Base-by-base conservation (phyloP, 2,888 invertebrate genomes). In the Dascillus cervinus region DNA sequence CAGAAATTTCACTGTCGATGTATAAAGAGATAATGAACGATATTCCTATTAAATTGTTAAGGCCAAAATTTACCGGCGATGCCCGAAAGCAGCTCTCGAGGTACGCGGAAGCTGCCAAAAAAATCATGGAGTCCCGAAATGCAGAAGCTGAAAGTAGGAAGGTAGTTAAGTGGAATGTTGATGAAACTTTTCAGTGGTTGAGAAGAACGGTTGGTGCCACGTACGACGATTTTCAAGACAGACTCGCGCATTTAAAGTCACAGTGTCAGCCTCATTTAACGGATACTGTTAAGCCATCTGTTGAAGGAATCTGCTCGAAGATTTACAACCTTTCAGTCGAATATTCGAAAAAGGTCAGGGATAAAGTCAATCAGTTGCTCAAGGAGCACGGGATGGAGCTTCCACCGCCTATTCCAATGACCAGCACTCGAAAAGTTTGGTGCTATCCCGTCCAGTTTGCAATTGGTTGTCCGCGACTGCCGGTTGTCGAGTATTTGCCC, bases 21-120 rank as follows among this genome's bases (percentile, higher is more conserved):
- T 92, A 92, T 66, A 81, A 90, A 44, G 96, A 96, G 69, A 91
- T 96, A 30, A 94, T 96, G 91, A 89, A 92, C 65, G 95, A 96
- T 66, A 91, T 97, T 58, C 96, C 96, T 5, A 89, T 96, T 37
- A 94, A 92, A 65, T 73, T 96, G 37, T 79, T 88, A n/a, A 82
- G 91, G 61, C 94, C 95, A 4, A 92, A 94, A 65, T 95, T 89
- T 57, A 89, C 92, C 2, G 90, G 88, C 1, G 96, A 96, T 68
- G 95, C 95, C 1, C 74, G 95, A 15, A 94, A 95, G 62, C 95
- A 96, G 58, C 67, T 96, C 12, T 63, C 62, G 2, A 45, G 64
- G 32, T 97, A 95, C 66, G 94, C 95, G 0, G 95, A 96, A 65
- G 94, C 95, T 9, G 95, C 96, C 2, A 95, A 95, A 59, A 88